Conservation (phyloP, 23 tunicate genomes). For the Halocynthia aurantium region DNA sequence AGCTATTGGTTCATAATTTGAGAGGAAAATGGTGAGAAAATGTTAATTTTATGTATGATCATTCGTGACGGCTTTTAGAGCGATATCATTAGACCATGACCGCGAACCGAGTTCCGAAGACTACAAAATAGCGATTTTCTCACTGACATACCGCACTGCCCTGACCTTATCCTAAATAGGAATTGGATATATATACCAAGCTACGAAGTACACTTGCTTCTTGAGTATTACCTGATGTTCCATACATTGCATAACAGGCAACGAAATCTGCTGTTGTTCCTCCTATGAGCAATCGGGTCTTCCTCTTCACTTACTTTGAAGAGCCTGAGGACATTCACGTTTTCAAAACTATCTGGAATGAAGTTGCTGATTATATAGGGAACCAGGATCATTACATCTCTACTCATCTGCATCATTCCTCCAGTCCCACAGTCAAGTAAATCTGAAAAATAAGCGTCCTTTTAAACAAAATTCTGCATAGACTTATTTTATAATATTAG, state of each 20-base stretch:
- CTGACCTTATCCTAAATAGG: too few relatives aligned
- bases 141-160: too few relatives aligned
- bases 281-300: conserved; percentile 31
- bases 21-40: too few relatives aligned
- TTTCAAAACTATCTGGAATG: conserved; percentile 16
- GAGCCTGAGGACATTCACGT: not conserved
- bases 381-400: conserved; percentile 17
- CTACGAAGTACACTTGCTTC: too few relatives aligned
- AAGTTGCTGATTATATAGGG: conserved; percentile 14
- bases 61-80: too few relatives aligned
- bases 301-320: conserved; percentile 43
- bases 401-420: conserved; percentile 14
- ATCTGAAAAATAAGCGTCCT: not conserved
- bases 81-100: too few relatives aligned
- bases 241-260: not conserved
- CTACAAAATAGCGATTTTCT: too few relatives aligned
- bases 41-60: too few relatives aligned
- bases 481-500: not conserved
- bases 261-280: conserved; percentile 23
- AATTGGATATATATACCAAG: too few relatives aligned
- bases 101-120: too few relatives aligned
- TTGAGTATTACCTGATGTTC: too few relatives aligned
- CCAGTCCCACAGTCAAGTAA: not conserved
- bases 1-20: too few relatives aligned
- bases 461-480: not conserved